These are phyloP conservation scores for Tenthredo mesomela DNA, from an alignment of 2,888 invertebrate genomes.

Conservation along the genomic window DNA sequence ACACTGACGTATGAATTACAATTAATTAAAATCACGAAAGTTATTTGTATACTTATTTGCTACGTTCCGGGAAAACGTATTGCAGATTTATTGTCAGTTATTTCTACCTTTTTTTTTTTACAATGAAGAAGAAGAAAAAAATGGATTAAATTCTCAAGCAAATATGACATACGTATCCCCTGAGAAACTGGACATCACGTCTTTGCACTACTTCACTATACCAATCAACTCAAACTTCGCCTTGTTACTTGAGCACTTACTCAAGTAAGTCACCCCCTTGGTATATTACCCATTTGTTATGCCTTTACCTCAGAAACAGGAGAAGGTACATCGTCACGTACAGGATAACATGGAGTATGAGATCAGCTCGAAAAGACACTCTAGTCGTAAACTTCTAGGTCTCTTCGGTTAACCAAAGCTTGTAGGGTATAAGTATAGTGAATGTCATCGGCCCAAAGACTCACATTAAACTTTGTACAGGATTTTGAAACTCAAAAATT, in stretches of 20 bases:
- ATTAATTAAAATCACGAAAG: slow-evolving; percentile 2
- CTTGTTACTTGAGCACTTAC: slow-evolving; percentile 23
- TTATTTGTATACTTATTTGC: not conserved
- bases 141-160: too few species aligned
- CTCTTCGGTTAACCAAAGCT: not conserved
- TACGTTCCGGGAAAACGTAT: not conserved
- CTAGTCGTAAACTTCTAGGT: slow-evolving; percentile 13
- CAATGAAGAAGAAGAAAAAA: too few species aligned
- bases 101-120: too few species aligned
- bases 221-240: slow-evolving; percentile 41
- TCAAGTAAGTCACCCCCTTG: not conserved
- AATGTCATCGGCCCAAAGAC: not conserved
- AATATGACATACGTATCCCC: not conserved
- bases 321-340: slow-evolving; percentile 18
- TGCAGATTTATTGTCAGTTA: not conserved
- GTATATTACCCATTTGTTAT: not conserved
- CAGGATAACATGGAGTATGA: slow-evolving; percentile 23
- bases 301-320: not conserved
- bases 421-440: not conserved
- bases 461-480: not conserved
- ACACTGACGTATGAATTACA: not conserved
- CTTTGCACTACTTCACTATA: not conserved
- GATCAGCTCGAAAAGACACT: slow-evolving; percentile 17
- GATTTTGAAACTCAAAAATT: not conserved
- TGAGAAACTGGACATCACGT: slow-evolving; percentile 11